phyloP scores from a whole-genome alignment of 2,888 invertebrate genomes.

The Acrobeloides nanus region DNA sequence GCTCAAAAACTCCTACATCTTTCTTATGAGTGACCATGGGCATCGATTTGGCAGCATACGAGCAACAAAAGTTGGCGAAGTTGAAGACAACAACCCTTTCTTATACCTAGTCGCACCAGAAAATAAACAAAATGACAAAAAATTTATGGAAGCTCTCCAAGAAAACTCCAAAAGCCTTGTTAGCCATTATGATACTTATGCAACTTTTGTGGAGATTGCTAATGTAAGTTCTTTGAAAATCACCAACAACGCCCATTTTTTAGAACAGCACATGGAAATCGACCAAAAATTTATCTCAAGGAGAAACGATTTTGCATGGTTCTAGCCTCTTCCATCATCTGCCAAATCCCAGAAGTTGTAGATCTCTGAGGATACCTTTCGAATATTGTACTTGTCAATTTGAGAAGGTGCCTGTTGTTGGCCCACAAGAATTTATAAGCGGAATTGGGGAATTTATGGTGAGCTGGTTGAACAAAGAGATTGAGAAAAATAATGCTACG shows the following conservation, averaged over 20 bases:
- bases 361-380: neutral
- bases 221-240: constrained; percentile 1
- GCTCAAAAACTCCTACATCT: constrained; percentile 18
- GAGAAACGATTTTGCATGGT: neutral
- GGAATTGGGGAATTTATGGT: neutral
- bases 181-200: constrained; percentile 17
- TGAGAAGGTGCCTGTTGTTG: neutral
- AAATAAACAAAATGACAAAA: constrained; percentile 7
- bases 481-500: neutral
- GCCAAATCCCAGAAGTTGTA: neutral
- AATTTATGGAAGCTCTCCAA: constrained; percentile 10
- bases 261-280: no score
- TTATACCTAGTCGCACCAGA: constrained; percentile 11
- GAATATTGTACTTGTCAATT: constrained; percentile 2
- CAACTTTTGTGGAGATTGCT: constrained; percentile 13
- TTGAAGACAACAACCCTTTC: constrained; percentile 16
- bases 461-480: neutral
- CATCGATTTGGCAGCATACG: constrained; percentile 12
- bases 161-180: constrained; percentile 12
- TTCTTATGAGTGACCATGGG: constrained; percentile 17
- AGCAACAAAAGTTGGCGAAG: constrained; percentile 5
- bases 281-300: no score
- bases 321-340: constrained; percentile 2
- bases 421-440: neutral
- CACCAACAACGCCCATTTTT: no score